phyloP scores from a whole-genome alignment of 2,113 vertebrate species.

The Brachyhypopomus gauderio region DNA sequence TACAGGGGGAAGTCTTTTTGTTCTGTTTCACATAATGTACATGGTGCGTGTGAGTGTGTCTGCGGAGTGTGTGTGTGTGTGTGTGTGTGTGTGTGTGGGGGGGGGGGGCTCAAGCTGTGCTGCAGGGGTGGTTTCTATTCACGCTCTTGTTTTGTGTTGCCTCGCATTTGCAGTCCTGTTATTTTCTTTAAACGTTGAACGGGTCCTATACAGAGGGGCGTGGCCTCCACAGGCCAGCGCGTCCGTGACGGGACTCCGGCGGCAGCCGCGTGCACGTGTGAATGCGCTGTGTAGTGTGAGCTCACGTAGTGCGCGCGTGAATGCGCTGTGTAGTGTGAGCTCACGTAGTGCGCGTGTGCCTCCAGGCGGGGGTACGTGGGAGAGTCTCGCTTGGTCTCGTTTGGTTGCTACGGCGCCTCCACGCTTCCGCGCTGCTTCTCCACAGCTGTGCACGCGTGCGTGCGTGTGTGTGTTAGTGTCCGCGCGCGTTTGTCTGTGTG shows the following conservation, averaged over 20 bases:
- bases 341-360: constrained; percentile 17
- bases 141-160: background rate
- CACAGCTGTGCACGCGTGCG: background rate
- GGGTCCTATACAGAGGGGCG: background rate
- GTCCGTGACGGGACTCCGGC: constrained; percentile 13
- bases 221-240: constrained; percentile 12
- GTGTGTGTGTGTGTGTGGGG: background rate
- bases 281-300: constrained; percentile 22
- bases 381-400: background rate
- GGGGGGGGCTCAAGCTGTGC: background rate
- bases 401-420: constrained; percentile 19
- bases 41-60: too few relatives aligned
- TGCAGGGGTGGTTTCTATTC: background rate
- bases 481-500: background rate
- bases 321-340: constrained; percentile 31
- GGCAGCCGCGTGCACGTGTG: constrained; percentile 18
- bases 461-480: background rate
- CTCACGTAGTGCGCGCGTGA: constrained; percentile 17
- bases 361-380: background rate
- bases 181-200: constrained; percentile 2
- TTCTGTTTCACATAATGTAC: background rate
- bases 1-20: background rate
- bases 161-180: background rate
- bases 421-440: constrained; percentile 43
- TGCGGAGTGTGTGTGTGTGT: background rate